These are phyloP conservation scores for Callipepla californica DNA, from an alignment of 2,113 vertebrate genomes.

Conservation along the genomic window DNA sequence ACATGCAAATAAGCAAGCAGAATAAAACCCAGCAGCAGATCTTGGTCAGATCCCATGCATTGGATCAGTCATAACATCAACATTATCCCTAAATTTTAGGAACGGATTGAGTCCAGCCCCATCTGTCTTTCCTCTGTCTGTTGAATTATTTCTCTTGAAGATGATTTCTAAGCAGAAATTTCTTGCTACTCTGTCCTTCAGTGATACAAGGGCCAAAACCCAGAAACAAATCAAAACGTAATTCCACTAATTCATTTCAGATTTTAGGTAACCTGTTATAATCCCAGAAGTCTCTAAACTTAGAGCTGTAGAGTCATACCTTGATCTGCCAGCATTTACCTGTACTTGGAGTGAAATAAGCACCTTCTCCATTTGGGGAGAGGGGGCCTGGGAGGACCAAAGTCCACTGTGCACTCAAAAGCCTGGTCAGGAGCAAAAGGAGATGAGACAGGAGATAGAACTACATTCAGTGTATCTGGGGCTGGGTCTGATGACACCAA, in stretches of 20 bases:
- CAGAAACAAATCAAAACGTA: neutral
- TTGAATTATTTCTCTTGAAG: neutral
- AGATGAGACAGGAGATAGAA: neutral
- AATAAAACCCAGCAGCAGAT: neutral
- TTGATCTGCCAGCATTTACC: neutral
- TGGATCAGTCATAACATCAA: neutral
- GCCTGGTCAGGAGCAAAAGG: neutral
- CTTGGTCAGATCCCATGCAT: neutral
- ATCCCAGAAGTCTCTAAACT: neutral
- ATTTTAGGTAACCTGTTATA: neutral
- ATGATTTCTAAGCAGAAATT: neutral
- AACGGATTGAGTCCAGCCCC: neutral
- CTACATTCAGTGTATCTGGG: neutral
- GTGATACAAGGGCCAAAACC: neutral
- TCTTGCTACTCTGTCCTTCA: neutral
- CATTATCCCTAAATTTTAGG: neutral
- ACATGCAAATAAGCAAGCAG: neutral
- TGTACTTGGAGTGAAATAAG: neutral
- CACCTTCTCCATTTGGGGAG: neutral
- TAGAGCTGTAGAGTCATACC: neutral
- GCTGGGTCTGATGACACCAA: neutral
- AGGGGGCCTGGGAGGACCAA: rapidly evolving
- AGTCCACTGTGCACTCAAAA: neutral
- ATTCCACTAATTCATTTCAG: neutral
- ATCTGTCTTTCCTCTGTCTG: neutral